Evolutionary conservation across 2,797 vertebrate genomes (phyloP).

Genomic region (Melanitta fusca): DNA sequence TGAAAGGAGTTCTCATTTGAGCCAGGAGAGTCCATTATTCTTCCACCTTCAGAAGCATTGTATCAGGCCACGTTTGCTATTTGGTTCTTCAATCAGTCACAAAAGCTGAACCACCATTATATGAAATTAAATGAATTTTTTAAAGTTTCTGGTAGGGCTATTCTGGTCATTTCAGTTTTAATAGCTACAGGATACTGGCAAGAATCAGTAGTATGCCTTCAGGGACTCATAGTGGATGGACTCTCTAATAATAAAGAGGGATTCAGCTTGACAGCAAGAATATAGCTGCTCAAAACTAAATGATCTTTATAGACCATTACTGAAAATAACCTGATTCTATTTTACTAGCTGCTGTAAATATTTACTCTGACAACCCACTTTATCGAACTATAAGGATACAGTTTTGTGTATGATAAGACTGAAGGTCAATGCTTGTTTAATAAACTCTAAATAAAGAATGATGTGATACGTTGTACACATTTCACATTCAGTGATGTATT

Average conservation of each 20-base stretch:
- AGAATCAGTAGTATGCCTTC: background rate
- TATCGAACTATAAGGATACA: constrained; percentile 29
- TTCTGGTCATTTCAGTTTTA: background rate
- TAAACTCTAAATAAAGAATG: constrained; percentile 68
- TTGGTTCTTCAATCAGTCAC: background rate
- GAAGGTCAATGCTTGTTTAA: constrained; percentile 59
- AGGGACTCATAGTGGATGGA: background rate
- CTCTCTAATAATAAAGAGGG: background rate
- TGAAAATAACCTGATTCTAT: constrained; percentile 60
- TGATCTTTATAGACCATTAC: constrained; percentile 44
- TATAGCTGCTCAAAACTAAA: constrained; percentile 41
- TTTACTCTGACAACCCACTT: constrained; percentile 58
- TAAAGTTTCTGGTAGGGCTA: background rate
- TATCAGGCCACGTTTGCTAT: background rate
- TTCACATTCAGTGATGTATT: constrained; percentile 59
- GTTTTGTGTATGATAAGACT: constrained; percentile 50
- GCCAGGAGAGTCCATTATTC: background rate
- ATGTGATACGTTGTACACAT: constrained; percentile 54
- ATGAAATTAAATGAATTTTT: background rate
- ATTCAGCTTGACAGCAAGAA: constrained; percentile 1
- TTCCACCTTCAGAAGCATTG: background rate
- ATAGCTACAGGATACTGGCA: background rate
- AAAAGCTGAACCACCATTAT: background rate
- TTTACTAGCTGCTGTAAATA: constrained; percentile 59
- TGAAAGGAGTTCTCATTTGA: background rate